phyloP scores from a whole-genome alignment of 2,113 vertebrate species.

The Oxyruncus cristatus region DNA sequence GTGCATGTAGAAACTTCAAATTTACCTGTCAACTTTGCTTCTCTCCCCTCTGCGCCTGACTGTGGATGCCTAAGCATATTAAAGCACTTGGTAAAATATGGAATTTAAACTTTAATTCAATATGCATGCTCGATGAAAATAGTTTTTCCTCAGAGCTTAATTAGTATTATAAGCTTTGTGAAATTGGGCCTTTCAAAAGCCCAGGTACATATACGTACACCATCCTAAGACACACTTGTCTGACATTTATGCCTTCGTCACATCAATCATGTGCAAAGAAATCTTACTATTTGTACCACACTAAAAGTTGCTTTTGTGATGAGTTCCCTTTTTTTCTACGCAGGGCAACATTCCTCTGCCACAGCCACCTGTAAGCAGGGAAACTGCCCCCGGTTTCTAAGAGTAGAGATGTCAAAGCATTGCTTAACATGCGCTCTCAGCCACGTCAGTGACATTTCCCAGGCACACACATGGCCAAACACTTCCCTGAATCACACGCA shows the following conservation, averaged over 20 bases:
- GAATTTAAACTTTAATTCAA: not conserved
- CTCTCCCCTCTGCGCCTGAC: not conserved
- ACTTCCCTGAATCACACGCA: fast-evolving
- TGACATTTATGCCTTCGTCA: fast-evolving
- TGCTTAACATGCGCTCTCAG: not conserved
- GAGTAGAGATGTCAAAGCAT: not conserved
- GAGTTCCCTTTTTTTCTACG: not conserved
- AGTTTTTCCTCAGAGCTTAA: not conserved
- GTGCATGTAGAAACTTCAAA: not conserved
- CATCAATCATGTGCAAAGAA: not conserved
- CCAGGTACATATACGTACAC: not conserved
- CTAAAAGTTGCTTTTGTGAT: not conserved
- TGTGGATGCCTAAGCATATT: not conserved
- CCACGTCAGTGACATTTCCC: not conserved
- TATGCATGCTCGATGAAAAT: not conserved
- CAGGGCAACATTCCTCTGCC: not conserved
- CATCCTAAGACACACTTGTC: not conserved
- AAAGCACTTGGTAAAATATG: not conserved
- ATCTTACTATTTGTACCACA: not conserved
- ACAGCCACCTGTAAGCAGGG: not conserved
- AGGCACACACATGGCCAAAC: fast-evolving
- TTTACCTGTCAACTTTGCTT: not conserved
- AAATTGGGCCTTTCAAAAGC: not conserved
- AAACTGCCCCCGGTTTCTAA: not conserved
- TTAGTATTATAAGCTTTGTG: not conserved